Conservation (phyloP, 1,140 invertebrate species). For the Aricia agestis region DNA sequence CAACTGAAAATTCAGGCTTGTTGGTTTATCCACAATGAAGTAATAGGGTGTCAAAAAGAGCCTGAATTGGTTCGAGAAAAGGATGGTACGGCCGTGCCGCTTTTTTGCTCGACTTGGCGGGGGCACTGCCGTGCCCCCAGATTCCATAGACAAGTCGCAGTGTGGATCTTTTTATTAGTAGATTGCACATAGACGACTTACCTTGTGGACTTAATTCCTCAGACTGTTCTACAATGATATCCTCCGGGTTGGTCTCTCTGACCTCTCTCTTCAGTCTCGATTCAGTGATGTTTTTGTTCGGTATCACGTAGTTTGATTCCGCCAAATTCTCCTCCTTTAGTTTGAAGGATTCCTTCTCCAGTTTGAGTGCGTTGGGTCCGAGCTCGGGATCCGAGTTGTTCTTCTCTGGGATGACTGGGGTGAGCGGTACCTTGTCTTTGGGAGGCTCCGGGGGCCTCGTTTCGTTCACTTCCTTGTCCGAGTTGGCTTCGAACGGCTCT, state of each 20-base stretch:
- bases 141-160: too few species aligned
- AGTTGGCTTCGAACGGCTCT: constrained; percentile 52
- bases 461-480: constrained; percentile 60
- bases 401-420: constrained; percentile 46
- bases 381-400: constrained; percentile 38
- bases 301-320: constrained; percentile 47
- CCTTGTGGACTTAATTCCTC: constrained; percentile 40
- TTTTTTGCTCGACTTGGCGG: too few species aligned
- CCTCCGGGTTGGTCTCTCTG: constrained; percentile 49
- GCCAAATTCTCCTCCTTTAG: constrained; percentile 43
- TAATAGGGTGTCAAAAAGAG: too few species aligned
- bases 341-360: constrained; percentile 44
- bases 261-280: constrained; percentile 45
- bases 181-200: constrained; percentile 30
- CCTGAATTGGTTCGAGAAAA: too few species aligned
- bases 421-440: constrained; percentile 49
- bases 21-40: too few species aligned
- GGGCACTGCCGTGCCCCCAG: too few species aligned
- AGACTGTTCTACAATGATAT: constrained; percentile 44
- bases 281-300: constrained; percentile 47
- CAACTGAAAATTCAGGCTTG: too few species aligned
- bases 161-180: too few species aligned
- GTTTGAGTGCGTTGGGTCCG: constrained; percentile 29
- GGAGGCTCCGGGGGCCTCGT: constrained; percentile 46
- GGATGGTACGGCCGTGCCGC: too few species aligned